A percentile compares a stretch with the other conserved stretches of the same genome.
Conservation (phyloP, 2,113 vertebrate species). For the Pseudois nayaur region DNA sequence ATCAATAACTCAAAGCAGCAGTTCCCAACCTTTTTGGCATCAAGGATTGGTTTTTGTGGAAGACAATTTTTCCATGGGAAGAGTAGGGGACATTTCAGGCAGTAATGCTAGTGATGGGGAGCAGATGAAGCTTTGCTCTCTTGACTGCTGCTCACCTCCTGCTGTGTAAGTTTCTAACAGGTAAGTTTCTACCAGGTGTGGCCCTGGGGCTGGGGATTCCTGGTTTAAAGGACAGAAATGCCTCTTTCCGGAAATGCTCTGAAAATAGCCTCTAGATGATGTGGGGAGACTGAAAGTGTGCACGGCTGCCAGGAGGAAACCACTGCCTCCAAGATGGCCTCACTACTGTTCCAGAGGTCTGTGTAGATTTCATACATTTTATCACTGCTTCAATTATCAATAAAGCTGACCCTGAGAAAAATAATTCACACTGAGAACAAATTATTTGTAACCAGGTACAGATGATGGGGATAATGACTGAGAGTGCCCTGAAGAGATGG, state of each 20-base stretch:
- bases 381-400: neutral
- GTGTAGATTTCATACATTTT: neutral
- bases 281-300: neutral
- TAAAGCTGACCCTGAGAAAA: neutral
- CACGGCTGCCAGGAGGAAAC: neutral
- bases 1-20: neutral
- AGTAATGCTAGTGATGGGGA: neutral
- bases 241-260: neutral
- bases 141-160: neutral
- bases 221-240: neutral
- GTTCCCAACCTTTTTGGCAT: neutral
- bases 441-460: neutral
- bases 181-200: neutral
- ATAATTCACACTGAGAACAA: neutral
- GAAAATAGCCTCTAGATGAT: neutral
- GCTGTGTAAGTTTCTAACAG: neutral
- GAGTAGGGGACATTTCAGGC: neutral
- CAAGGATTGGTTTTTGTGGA: neutral
- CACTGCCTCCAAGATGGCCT: neutral
- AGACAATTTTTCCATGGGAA: neutral
- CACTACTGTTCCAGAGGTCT: neutral
- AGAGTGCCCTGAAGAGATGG: neutral
- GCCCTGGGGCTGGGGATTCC: neutral
- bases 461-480: neutral
- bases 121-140: neutral